Percentiles rank a stretch among this genome's conserved stretches.
phyloP scores from a whole-genome alignment of 2,797 vertebrate species.

The Smutsia temminckii region DNA sequence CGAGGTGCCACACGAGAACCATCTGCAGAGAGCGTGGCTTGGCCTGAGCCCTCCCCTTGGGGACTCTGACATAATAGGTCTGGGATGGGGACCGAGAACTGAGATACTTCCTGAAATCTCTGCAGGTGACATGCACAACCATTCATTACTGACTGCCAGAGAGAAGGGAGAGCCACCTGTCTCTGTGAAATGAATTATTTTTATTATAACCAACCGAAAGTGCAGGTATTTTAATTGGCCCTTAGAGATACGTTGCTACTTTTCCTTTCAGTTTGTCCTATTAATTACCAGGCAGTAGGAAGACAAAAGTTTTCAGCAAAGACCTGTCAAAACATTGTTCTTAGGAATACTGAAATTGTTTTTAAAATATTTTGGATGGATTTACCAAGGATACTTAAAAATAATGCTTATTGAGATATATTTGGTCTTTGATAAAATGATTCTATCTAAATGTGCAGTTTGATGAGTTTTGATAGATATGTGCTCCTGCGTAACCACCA shows the following conservation, averaged over 20 bases:
- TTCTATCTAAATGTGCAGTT: not conserved
- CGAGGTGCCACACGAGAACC: not conserved
- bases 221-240: not conserved
- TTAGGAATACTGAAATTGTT: not conserved
- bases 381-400: not conserved
- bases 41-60: no score
- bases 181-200: not conserved
- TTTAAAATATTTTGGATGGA: constrained; percentile 5
- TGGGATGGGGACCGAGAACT: not conserved
- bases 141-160: not conserved
- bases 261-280: not conserved
- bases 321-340: not conserved
- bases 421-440: constrained; percentile 13
- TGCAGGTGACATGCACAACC: not conserved
- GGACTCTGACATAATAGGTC: not conserved
- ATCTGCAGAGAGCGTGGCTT: not conserved
- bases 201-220: constrained; percentile 10
- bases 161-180: not conserved
- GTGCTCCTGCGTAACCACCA: not conserved
- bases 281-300: not conserved
- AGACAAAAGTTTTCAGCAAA: constrained; percentile 31
- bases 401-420: not conserved
- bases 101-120: not conserved
- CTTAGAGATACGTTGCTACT: not conserved
- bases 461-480: constrained; percentile 19